Conservation (phyloP, 2,113 vertebrate species). For the Caloenas nicobarica region DNA sequence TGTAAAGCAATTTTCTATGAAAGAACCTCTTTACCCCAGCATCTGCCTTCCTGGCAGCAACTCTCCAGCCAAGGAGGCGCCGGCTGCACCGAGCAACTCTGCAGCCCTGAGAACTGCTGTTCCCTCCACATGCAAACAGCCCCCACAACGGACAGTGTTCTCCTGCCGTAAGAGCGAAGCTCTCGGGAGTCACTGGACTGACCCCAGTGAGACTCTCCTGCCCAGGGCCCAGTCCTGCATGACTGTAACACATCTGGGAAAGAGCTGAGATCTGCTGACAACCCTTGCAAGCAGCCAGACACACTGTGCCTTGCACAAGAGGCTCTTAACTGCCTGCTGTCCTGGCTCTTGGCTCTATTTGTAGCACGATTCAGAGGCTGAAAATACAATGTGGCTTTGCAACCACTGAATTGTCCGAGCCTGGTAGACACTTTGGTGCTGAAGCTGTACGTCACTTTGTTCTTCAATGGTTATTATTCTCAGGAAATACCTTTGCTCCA, state of each 20-base stretch:
- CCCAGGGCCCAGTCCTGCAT: not conserved
- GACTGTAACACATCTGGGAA: not conserved
- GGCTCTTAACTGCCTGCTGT: not conserved
- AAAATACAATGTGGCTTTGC: not conserved
- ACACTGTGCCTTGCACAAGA: not conserved
- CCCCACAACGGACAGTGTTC: not conserved
- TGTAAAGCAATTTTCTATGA: not conserved
- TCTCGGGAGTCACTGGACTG: not conserved
- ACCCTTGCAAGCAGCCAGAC: not conserved
- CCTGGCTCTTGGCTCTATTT: not conserved
- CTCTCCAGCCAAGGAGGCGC: not conserved
- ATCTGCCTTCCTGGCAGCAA: not conserved
- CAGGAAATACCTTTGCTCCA: not conserved
- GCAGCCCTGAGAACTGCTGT: not conserved
- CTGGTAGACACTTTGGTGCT: not conserved
- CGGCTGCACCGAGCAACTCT: not conserved
- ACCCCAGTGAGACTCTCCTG: not conserved
- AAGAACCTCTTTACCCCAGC: not conserved
- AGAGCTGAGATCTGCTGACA: not conserved
- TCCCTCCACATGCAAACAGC: not conserved
- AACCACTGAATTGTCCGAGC: not conserved
- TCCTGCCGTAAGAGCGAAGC: not conserved
- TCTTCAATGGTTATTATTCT: not conserved
- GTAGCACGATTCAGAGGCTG: not conserved
- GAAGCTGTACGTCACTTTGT: not conserved